A percentile compares a stretch with the other conserved stretches of the same genome.
Conservation (phyloP, 2,888 invertebrate genomes). For the Mesoligia furuncula region DNA sequence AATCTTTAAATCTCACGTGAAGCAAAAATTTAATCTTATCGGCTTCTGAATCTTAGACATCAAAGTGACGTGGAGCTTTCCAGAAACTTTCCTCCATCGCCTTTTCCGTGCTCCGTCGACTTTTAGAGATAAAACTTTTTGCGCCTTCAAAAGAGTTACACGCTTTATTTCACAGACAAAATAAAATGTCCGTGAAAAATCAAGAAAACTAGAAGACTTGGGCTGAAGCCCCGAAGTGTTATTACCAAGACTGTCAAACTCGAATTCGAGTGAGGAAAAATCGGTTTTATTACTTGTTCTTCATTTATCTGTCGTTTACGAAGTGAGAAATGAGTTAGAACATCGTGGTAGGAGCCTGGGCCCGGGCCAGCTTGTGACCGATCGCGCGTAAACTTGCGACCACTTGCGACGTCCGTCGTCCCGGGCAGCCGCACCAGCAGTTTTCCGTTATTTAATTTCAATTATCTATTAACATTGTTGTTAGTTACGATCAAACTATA, state of each 20-base stretch:
- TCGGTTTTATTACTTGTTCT: background rate
- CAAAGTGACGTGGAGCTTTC: constrained; percentile 59
- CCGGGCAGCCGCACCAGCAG: constrained; percentile 34
- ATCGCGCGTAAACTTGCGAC: constrained; percentile 70
- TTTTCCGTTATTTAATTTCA: constrained; percentile 51
- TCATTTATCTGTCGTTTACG: background rate
- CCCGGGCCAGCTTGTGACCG: constrained; percentile 66
- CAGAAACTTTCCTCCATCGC: constrained; percentile 64
- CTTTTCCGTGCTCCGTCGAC: constrained; percentile 69
- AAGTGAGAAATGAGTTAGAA: constrained; percentile 54
- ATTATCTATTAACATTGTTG: constrained; percentile 51
- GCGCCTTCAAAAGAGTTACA: constrained; percentile 73
- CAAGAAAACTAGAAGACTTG: constrained; percentile 57
- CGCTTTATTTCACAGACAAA: constrained; percentile 74
- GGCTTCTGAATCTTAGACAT: constrained; percentile 59
- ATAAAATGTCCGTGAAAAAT: constrained; percentile 74
- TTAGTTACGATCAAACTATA: constrained; percentile 12
- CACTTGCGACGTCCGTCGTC: constrained; percentile 57
- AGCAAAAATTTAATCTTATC: constrained; percentile 60
- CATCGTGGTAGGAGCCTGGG: constrained; percentile 35
- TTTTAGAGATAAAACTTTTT: constrained; percentile 75
- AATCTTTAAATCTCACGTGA: constrained; percentile 46
- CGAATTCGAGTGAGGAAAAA: constrained; percentile 43
- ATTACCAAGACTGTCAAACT: constrained; percentile 53
- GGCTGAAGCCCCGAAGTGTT: constrained; percentile 42